phyloP scores from a whole-genome alignment of 2,797 vertebrate species.

The Anolis apletophallus region DNA sequence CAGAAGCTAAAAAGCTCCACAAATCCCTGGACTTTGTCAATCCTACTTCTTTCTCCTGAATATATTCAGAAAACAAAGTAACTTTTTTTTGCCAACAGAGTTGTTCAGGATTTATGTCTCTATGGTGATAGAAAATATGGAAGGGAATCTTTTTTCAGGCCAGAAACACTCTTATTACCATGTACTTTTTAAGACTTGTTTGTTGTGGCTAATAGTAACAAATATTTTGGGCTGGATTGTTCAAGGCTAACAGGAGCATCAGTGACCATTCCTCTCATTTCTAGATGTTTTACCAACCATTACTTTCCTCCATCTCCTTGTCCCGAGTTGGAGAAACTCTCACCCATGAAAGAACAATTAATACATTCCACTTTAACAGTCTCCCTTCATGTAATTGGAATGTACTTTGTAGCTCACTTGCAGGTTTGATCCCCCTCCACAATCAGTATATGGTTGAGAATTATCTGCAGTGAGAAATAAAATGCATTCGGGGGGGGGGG shows the following conservation, averaged over 20 bases:
- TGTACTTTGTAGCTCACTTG: not conserved
- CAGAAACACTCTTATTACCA: not conserved
- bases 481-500: not conserved
- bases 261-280: not conserved
- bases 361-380: not conserved
- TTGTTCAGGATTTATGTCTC: not conserved
- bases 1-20: not conserved
- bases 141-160: not conserved
- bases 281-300: not conserved
- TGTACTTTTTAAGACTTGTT: not conserved
- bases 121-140: not conserved
- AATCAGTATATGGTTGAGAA: not conserved
- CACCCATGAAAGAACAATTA: not conserved
- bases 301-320: not conserved
- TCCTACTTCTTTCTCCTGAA: not conserved
- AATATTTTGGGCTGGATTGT: too few species aligned
- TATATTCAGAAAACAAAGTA: not conserved
- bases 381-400: not conserved
- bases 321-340: not conserved
- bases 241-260: not conserved
- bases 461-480: constrained; percentile 4
- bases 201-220: too few species aligned
- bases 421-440: not conserved
- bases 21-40: not conserved
- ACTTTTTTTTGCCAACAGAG: not conserved